Evolutionary conservation across 2,113 vertebrate genomes (phyloP).

Genomic region (Arenaria interpres): DNA sequence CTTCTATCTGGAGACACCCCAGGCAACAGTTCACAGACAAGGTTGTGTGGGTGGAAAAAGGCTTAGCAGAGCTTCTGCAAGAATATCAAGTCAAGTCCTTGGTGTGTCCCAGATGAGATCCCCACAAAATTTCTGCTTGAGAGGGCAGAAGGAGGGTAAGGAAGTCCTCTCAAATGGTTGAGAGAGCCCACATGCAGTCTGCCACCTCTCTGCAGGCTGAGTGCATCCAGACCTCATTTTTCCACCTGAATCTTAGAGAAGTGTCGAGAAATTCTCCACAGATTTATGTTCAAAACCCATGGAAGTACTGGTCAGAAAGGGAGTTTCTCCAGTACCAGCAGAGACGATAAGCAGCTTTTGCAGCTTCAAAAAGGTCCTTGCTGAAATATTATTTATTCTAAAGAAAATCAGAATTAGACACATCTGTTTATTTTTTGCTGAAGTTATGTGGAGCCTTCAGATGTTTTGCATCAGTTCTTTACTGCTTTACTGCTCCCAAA

Average conservation of each 20-base stretch:
- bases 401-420: background rate
- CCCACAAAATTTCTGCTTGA: background rate
- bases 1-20: background rate
- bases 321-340: background rate
- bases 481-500: background rate
- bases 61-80: background rate
- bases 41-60: background rate
- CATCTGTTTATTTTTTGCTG: background rate
- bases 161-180: background rate
- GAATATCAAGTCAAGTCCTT: background rate
- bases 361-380: background rate
- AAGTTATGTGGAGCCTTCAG: background rate
- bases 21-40: background rate
- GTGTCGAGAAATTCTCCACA: background rate
- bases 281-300: background rate
- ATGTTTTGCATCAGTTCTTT: background rate
- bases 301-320: background rate
- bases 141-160: background rate
- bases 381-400: background rate
- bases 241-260: background rate
- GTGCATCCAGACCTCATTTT: background rate
- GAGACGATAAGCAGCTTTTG: background rate
- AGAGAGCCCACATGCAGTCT: background rate
- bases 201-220: background rate
- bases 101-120: background rate